phyloP scores from a whole-genome alignment of 2,888 invertebrate genomes.

The Macropis europaea region DNA sequence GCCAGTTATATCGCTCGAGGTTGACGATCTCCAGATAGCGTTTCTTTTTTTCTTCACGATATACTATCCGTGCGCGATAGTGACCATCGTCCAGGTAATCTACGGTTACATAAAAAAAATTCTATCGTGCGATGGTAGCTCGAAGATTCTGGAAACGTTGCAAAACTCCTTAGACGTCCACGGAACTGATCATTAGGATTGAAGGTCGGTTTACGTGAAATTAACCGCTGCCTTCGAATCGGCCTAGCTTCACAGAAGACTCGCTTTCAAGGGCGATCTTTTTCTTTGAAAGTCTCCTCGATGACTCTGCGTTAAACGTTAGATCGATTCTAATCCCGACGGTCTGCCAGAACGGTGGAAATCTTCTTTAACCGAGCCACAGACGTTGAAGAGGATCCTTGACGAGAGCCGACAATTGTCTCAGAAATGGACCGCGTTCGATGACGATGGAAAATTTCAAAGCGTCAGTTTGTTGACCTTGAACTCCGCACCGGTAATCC shows the following conservation, averaged over 20 bases:
- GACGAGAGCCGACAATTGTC: background rate
- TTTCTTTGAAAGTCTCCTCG: background rate
- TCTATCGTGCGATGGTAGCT: background rate
- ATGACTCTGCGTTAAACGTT: background rate
- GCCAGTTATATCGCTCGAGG: background rate
- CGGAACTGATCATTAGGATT: constrained; percentile 16
- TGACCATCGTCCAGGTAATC: background rate
- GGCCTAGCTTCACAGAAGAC: background rate
- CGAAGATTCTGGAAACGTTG: background rate
- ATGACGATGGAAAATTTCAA: background rate
- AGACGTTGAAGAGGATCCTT: background rate
- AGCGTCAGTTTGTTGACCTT: constrained; percentile 21
- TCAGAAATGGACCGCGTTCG: background rate
- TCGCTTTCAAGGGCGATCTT: constrained; percentile 24
- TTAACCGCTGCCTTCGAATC: constrained; percentile 25
- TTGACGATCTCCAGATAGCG: background rate
- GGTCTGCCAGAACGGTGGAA: background rate
- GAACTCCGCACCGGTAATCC: constrained; percentile 31
- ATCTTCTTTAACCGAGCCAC: background rate
- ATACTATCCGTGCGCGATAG: background rate
- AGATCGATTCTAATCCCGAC: background rate
- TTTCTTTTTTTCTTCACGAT: background rate
- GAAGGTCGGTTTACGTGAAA: constrained; percentile 23
- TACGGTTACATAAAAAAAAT: background rate
- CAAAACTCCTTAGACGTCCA: background rate